These are phyloP conservation scores for Ophraella communa DNA, from an alignment of 2,888 invertebrate genomes.

Conservation along the genomic window DNA sequence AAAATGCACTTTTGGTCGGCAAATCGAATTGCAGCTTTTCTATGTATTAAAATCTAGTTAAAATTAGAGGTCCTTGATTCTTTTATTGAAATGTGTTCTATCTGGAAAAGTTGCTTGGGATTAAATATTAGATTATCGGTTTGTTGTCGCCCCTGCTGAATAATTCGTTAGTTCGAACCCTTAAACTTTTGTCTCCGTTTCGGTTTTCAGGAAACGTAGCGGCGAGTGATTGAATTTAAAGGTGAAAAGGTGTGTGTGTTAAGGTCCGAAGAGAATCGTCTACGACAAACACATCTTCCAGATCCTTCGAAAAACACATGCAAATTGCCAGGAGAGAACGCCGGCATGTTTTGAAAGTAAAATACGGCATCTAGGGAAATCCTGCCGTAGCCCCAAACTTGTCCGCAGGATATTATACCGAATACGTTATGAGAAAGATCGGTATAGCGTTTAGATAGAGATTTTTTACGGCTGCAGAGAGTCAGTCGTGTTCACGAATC, in stretches of 20 bases:
- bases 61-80: background rate
- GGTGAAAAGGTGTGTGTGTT: slow-evolving; percentile 26
- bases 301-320: slow-evolving; percentile 43
- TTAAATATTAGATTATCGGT: background rate
- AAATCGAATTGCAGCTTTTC: too few species aligned
- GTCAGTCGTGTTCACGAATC: slow-evolving; percentile 21
- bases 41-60: too few species aligned
- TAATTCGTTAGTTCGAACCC: background rate
- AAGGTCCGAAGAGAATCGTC: slow-evolving; percentile 28
- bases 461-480: slow-evolving; percentile 23
- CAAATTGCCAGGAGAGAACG: slow-evolving; percentile 46
- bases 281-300: slow-evolving; percentile 28
- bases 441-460: slow-evolving; percentile 27
- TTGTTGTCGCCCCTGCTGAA: background rate
- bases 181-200: slow-evolving; percentile 25
- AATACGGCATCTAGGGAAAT: slow-evolving; percentile 53
- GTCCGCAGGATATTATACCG: slow-evolving; percentile 44
- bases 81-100: background rate
- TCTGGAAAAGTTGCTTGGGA: background rate
- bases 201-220: slow-evolving; percentile 15
- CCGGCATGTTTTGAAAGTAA: slow-evolving; percentile 49
- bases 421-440: slow-evolving; percentile 31
- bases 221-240: slow-evolving; percentile 33
- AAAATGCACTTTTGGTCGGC: too few species aligned
- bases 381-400: slow-evolving; percentile 38